These are phyloP conservation scores for Nycteola revayana DNA, from an alignment of 2,888 invertebrate species.

Conservation along the genomic window DNA sequence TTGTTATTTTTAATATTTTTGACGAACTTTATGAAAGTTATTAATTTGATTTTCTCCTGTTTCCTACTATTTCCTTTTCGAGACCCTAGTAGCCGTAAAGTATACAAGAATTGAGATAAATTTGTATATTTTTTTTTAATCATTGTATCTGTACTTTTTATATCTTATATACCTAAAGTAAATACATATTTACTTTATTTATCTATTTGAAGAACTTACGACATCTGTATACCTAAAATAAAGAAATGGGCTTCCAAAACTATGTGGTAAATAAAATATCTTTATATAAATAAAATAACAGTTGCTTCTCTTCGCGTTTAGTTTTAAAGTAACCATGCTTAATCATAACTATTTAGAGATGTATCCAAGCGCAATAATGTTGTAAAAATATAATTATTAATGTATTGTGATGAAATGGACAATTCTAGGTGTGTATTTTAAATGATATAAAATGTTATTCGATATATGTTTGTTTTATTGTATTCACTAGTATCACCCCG, in stretches of 20 bases:
- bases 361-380: slow-evolving; percentile 75
- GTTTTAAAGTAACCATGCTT: slow-evolving; percentile 39
- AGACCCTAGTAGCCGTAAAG: too few relatives aligned
- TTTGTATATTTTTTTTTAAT: too few relatives aligned
- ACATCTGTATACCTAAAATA: slow-evolving; percentile 37
- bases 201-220: too few relatives aligned
- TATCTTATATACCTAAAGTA: too few relatives aligned
- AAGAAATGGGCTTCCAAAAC: slow-evolving; percentile 41
- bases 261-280: slow-evolving; percentile 9
- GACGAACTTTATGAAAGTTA: too few relatives aligned
- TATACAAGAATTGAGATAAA: too few relatives aligned
- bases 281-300: slow-evolving; percentile 22
- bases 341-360: slow-evolving; percentile 49
- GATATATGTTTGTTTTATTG: slow-evolving; percentile 51
- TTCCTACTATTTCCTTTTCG: too few relatives aligned
- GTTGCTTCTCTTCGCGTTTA: slow-evolving; percentile 37
- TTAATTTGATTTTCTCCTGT: too few relatives aligned
- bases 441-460: slow-evolving; percentile 79
- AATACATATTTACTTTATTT: too few relatives aligned
- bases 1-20: too few relatives aligned
- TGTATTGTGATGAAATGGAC: slow-evolving; percentile 71
- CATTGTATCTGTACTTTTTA: too few relatives aligned
- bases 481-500: too few relatives aligned
- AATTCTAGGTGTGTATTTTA: slow-evolving; percentile 80
- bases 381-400: slow-evolving; percentile 66